Evolutionary conservation across 2,888 invertebrate species (phyloP).

Genomic region (Nemoura dubitans): DNA sequence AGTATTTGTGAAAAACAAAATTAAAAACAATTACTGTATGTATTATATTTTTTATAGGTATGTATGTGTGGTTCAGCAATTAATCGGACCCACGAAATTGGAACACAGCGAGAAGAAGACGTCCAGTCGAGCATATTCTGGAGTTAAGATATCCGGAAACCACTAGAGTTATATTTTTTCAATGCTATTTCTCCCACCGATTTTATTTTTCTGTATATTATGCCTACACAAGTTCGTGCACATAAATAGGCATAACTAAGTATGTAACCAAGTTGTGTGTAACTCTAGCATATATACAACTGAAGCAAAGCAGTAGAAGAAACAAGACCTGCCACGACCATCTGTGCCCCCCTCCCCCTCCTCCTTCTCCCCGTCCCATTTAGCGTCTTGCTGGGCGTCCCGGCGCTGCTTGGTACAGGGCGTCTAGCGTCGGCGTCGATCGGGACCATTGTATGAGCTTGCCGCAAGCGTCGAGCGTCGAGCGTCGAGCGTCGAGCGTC

Average conservation of each 20-base stretch:
- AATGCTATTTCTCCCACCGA: too few relatives aligned
- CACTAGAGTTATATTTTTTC: too few relatives aligned
- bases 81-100: too few relatives aligned
- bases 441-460: background rate
- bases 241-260: background rate
- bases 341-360: constrained; percentile 41
- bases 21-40: too few relatives aligned
- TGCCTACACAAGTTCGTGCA: background rate
- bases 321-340: constrained; percentile 45
- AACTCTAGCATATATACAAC: constrained; percentile 19
- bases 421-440: background rate
- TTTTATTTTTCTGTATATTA: too few relatives aligned
- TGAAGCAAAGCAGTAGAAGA: constrained; percentile 34
- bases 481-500: too few relatives aligned
- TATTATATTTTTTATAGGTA: too few relatives aligned
- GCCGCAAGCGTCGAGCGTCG: constrained; percentile 15
- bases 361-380: constrained; percentile 19
- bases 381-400: constrained; percentile 22
- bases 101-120: too few relatives aligned
- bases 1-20: too few relatives aligned
- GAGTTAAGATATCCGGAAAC: too few relatives aligned
- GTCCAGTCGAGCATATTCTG: too few relatives aligned
- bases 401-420: constrained; percentile 38
- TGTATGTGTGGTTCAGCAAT: too few relatives aligned
- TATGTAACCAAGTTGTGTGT: constrained; percentile 24